Evolutionary conservation across 2,888 invertebrate species (phyloP), one percentile per base, ranked within the genome.

Genomic region (Eristalinus sepulchralis): DNA sequence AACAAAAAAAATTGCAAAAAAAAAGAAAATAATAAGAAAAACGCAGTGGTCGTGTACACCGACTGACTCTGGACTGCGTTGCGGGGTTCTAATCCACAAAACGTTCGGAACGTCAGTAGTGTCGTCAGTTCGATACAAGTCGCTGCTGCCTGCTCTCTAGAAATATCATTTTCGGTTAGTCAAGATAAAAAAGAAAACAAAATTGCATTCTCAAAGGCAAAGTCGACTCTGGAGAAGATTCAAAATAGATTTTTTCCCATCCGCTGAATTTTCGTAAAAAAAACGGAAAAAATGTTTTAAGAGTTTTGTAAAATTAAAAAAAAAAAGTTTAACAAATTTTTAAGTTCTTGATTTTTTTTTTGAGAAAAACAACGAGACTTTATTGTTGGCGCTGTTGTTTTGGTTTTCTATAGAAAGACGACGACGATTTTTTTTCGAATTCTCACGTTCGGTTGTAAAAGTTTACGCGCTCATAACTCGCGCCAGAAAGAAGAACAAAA

Each of bases 71-170:
- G 83, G 83, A 83, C 87, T 87, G 87, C 86, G 86, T 87, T 87
- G 83, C 83, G 87, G 83, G 83, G 87, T 87, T 87, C 87, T 87
- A 87, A 87, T 87, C 87, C 87, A 83, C 87, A 87, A 87, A 87
- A 87, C 87, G 87, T 87, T 87, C 83, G 80, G 88, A 89, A 88
- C 88, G 89, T 89, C 89, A 89, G 89, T 89, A 89, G 88, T 89
- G 88, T 89, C 89, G 89, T 89, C 89, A 89, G 89, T 89, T 89
- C 88, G 89, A 89, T 88, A 89, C 89, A 90, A 90, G 89, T 90
- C 89, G 89, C 90, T 90, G 89, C 88, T 89, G 89, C 89, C 89
- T 88, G 89, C 88, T 89, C 88, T 89, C 88, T 88, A 82, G 84
- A 83, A 88, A 86, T 77, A 82, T 88, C 83, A 88, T 88, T 88